phyloP scores from a whole-genome alignment of 1,140 invertebrate genomes.

The Helicoverpa armigera region DNA sequence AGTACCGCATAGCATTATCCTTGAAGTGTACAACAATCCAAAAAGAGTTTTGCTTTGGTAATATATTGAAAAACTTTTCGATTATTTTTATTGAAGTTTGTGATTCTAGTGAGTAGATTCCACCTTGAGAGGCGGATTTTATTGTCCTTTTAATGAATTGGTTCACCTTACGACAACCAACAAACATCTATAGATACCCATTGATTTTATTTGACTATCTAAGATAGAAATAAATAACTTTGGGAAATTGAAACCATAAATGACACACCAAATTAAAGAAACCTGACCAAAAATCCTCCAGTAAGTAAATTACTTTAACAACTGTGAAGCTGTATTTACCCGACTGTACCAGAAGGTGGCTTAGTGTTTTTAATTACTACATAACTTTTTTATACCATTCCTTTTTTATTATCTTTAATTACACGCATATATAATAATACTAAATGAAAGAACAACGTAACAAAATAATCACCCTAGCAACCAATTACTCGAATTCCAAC shows the following conservation, averaged over 20 bases:
- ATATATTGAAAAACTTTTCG: slow-evolving; percentile 42
- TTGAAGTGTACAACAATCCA: neutral
- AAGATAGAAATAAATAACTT: no score
- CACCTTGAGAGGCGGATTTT: neutral
- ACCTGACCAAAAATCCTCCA: no score
- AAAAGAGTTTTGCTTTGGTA: slow-evolving; percentile 21
- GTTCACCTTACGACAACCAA: neutral
- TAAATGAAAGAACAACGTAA: neutral
- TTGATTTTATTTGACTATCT: no score
- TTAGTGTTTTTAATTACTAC: no score
- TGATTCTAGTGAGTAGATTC: neutral
- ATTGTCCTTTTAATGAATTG: neutral
- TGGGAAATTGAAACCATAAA: no score
- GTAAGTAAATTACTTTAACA: no score
- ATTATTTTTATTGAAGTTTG: slow-evolving; percentile 32
- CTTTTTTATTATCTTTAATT: no score
- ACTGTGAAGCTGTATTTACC: no score
- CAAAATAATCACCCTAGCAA: neutral
- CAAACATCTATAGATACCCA: slow-evolving; percentile 5
- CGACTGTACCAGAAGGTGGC: no score
- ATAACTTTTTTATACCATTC: no score
- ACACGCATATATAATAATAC: neutral
- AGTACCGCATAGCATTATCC: neutral
- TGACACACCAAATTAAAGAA: no score
- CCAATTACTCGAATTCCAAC: slow-evolving; percentile 2